A percentile compares a stretch with the other conserved stretches of the same genome.
phyloP scores from a whole-genome alignment of 1,140 invertebrate species.

The Campodea augens region DNA sequence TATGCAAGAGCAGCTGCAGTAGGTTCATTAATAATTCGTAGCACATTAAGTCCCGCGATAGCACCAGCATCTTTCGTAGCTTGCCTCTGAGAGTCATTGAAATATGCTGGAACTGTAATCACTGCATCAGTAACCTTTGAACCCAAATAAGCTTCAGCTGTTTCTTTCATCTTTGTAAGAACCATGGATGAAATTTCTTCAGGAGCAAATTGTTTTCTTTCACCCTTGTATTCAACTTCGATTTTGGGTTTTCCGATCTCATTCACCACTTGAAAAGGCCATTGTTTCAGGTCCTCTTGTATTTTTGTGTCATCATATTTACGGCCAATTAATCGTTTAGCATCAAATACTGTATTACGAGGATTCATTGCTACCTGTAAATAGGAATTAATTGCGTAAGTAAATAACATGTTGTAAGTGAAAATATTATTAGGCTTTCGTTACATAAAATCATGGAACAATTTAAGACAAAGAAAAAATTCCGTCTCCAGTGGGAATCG shows the following conservation, averaged over 20 bases:
- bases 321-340: constrained; percentile 40
- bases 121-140: constrained; percentile 28
- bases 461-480: no score
- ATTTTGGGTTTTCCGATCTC: constrained; percentile 46
- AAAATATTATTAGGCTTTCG: no score
- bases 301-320: constrained; percentile 46
- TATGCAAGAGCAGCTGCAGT: constrained; percentile 36
- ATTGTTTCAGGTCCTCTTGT: constrained; percentile 52
- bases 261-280: constrained; percentile 49
- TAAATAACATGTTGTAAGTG: no score
- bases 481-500: no score
- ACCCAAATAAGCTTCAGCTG: constrained; percentile 33
- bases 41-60: constrained; percentile 30
- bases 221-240: constrained; percentile 31
- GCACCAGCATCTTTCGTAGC: constrained; percentile 33
- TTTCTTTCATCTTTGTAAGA: constrained; percentile 35
- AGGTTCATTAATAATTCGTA: constrained; percentile 35
- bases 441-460: no score
- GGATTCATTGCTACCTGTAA: background rate
- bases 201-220: constrained; percentile 30
- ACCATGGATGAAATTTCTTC: constrained; percentile 36
- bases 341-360: constrained; percentile 17
- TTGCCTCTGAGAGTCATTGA: constrained; percentile 33
- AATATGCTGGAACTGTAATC: constrained; percentile 39
- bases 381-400: no score